Evolutionary conservation across 2,888 invertebrate genomes (phyloP).

Genomic region (Cosmia trapezina): DNA sequence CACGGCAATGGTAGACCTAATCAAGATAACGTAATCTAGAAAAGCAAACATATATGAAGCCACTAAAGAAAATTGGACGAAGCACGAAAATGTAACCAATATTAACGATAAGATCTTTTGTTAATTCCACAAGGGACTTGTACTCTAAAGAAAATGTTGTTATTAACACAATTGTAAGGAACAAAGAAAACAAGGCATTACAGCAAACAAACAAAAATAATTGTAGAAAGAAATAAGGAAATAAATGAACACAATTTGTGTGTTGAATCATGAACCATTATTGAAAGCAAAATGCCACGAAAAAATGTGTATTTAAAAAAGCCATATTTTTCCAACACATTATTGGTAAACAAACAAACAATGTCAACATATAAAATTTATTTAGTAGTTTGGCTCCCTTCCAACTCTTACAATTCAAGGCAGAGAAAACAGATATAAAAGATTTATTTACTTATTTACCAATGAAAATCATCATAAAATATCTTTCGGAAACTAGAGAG

Average conservation of each 20-base stretch:
- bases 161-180: slow-evolving; percentile 5
- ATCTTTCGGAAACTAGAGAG: slow-evolving; percentile 45
- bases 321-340: slow-evolving; percentile 34
- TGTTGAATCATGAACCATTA: slow-evolving; percentile 8
- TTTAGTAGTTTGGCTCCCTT: slow-evolving; percentile 54
- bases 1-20: not conserved
- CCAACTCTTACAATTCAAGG: slow-evolving; percentile 49
- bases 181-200: slow-evolving; percentile 5
- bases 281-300: slow-evolving; percentile 20
- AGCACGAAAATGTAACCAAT: slow-evolving; percentile 25
- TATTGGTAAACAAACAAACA: slow-evolving; percentile 51
- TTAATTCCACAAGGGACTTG: slow-evolving; percentile 13
- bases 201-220: slow-evolving; percentile 3
- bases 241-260: slow-evolving; percentile 4
- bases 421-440: slow-evolving; percentile 40
- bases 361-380: slow-evolving; percentile 58
- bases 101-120: slow-evolving; percentile 38
- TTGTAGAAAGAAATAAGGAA: slow-evolving; percentile 11
- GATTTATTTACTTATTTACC: slow-evolving; percentile 62
- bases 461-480: slow-evolving; percentile 57
- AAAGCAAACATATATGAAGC: slow-evolving; percentile 6
- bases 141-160: slow-evolving; percentile 10
- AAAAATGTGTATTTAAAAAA: slow-evolving; percentile 33
- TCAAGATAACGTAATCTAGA: not conserved
- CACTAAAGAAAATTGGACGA: slow-evolving; percentile 18